Base-by-base conservation (phyloP, 1,140 invertebrate genomes). In the Atopsyche davidsoni region DNA sequence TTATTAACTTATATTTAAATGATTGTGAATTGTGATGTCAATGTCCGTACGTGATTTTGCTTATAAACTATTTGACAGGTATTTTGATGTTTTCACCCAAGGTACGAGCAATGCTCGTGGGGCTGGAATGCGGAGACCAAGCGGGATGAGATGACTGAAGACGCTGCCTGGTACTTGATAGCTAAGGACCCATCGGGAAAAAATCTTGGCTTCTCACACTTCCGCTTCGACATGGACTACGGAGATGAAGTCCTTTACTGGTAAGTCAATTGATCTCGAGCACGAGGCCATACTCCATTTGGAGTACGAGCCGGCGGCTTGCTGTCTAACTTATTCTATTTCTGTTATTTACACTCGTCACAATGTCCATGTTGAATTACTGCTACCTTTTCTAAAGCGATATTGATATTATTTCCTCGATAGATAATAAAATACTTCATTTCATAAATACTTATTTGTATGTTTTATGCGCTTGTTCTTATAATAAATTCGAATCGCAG, bases 81-180 rank as follows among this genome's bases (percentile, higher is more conserved):
- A 31, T 40, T 13, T 4, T 47, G n/a, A n/a, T n/a, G 2, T 46
- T 32, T 16, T 40, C 32, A 57, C 68, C 69, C 31, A 51, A 85
- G 81, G 53, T 85, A 85, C 74, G 81, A 83, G 59, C 69, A 72
- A 4, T 82, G 82, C 68, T 78, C 79, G 3, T 85, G 81, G 80
- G 85, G 84, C 32, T 89, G 86, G 86, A 81, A 81, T 58, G 77
- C 78, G 41, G 71, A 77, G 34, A 76, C 79, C 13, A 89, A 89
- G 68, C 62, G 72, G 16, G 76, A 81, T 51, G 85, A 89, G 65
- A 77, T 89, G 75, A 79, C 72, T 18, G 84, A 87, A 62, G 77
- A 82, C 52, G 65, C 71, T 45, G 83, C 85, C 3, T 81, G 81
- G 75, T 87, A 86, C 66, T 65, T 89, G 21, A 72, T 89, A 46